Percentiles rank a stretch among this genome's conserved stretches.
Conservation (phyloP, 2,113 vertebrate genomes). For the Oryzias celebensis region DNA sequence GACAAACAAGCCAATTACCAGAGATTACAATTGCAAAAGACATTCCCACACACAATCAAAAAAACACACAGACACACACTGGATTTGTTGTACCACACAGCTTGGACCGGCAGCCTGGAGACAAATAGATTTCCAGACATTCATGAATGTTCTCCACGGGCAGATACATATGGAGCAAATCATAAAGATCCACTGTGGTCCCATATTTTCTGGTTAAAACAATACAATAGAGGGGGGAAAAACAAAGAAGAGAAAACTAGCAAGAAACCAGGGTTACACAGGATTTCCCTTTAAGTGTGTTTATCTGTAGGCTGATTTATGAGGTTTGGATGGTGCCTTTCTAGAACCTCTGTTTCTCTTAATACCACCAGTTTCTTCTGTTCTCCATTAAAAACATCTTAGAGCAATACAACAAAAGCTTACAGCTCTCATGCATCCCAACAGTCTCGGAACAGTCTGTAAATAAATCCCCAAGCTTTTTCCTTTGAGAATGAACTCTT, state of each 20-base stretch:
- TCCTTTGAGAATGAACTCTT: too few species aligned
- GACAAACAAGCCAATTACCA: constrained; percentile 42
- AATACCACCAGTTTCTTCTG: too few species aligned
- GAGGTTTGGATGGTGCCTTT: too few species aligned
- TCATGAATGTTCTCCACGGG: not conserved
- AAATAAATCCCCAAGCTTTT: too few species aligned
- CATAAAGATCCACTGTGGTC: not conserved
- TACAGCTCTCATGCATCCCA: too few species aligned
- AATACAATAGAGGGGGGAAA: not conserved
- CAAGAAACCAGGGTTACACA: not conserved
- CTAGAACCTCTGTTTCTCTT: too few species aligned
- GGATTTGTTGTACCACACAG: constrained; percentile 2
- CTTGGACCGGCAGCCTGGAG: constrained; percentile 8
- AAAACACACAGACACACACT: constrained; percentile 10
- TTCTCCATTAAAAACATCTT: too few species aligned
- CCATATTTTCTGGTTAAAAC: not conserved
- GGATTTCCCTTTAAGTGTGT: not conserved
- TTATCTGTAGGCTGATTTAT: too few species aligned
- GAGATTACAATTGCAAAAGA: constrained; percentile 46
- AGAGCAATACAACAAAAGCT: too few species aligned
- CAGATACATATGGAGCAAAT: not conserved
- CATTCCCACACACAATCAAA: not conserved
- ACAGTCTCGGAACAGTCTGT: too few species aligned
- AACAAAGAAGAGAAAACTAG: not conserved
- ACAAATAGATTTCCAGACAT: constrained; percentile 1